Conservation (phyloP, 35 echinoderm and acorn worm genomes). For the Apostichopus parvimensis region DNA sequence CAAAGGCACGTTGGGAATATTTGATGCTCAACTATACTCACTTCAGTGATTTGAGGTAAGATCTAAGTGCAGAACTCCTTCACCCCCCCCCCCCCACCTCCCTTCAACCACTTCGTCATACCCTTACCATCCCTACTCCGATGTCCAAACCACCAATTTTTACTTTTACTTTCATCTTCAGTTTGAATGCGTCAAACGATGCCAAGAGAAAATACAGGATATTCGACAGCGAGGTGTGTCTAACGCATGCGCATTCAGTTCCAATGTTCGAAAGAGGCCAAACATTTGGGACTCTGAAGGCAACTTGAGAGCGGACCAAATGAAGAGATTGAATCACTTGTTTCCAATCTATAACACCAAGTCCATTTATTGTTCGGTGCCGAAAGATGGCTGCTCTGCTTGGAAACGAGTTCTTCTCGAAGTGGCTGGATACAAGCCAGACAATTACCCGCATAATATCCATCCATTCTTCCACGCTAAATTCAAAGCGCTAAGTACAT, state of each 20-base stretch:
- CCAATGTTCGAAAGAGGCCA: background rate
- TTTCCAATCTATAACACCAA: constrained; percentile 13
- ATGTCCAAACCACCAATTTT: background rate
- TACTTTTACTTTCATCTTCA: background rate
- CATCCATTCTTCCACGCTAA: background rate
- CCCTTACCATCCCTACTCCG: background rate
- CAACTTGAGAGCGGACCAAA: background rate
- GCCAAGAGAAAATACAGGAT: background rate
- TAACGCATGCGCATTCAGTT: background rate
- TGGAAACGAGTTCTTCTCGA: constrained; percentile 22
- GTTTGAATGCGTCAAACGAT: background rate
- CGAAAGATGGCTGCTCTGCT: constrained; percentile 35
- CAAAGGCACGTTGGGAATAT: background rate
- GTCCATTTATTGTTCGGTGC: constrained; percentile 1
- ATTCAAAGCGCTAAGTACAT: background rate
- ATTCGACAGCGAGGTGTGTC: background rate
- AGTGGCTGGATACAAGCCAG: background rate
- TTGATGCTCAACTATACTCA: background rate
- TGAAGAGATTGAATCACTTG: constrained; percentile 27
- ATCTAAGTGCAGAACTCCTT: background rate
- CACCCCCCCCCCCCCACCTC: background rate
- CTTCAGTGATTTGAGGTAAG: background rate
- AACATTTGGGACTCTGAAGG: background rate
- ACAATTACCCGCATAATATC: background rate
- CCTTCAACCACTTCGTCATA: background rate